Conservation (phyloP, 2,797 vertebrate species). For the Petrocephalus schoutedeni region DNA sequence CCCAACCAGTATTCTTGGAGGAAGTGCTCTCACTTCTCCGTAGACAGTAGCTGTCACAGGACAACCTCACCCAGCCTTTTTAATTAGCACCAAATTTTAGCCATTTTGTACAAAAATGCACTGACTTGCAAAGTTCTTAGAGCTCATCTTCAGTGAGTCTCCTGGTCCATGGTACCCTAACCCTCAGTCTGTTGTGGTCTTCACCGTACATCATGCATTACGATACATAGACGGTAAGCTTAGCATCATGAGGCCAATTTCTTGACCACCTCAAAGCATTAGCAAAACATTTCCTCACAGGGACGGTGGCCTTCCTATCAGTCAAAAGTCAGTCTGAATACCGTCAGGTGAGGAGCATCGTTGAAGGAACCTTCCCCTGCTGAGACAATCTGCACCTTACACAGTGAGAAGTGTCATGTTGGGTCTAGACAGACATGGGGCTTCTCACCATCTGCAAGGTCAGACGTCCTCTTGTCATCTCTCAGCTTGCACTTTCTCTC, state of each 20-base stretch:
- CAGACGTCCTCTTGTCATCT: background rate
- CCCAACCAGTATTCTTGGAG: background rate
- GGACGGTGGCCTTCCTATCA: background rate
- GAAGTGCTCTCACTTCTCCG: background rate
- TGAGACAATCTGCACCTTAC: background rate
- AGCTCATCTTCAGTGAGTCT: background rate
- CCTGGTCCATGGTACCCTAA: background rate
- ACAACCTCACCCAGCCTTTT: background rate
- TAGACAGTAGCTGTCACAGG: background rate
- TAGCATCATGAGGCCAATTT: background rate
- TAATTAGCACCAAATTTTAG: constrained; percentile 6
- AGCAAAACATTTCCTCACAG: background rate
- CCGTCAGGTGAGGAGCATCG: background rate
- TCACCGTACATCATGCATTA: background rate
- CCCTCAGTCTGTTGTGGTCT: background rate
- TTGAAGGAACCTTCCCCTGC: background rate
- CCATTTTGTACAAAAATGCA: constrained; percentile 15
- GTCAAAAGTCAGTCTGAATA: background rate
- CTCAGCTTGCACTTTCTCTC: constrained; percentile 26
- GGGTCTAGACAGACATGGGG: background rate
- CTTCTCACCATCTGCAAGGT: background rate
- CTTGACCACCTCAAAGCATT: background rate
- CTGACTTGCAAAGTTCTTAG: background rate
- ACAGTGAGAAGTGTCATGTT: background rate
- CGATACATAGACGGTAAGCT: background rate